phyloP scores from a whole-genome alignment of 2,797 vertebrate species.

The Acanthurus tractus region DNA sequence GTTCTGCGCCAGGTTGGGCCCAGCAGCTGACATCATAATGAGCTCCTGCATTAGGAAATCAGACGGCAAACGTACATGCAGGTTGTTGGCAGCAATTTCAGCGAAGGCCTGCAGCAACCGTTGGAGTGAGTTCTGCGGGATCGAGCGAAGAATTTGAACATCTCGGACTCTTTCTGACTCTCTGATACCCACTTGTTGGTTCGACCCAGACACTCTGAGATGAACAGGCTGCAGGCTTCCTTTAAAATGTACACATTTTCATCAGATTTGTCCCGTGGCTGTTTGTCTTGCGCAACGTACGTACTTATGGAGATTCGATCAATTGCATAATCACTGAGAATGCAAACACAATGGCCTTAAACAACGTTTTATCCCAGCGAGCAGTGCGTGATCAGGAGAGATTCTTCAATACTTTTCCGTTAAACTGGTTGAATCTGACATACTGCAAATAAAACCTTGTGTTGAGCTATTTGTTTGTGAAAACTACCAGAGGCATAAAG shows the following conservation, averaged over 20 bases:
- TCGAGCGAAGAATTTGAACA: neutral
- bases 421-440: neutral
- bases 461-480: neutral
- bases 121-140: neutral
- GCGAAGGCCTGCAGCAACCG: neutral
- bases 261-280: neutral
- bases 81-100: neutral
- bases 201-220: neutral
- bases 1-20: neutral
- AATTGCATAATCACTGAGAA: neutral
- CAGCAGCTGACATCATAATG: conserved; percentile 6
- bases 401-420: neutral
- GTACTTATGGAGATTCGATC: neutral
- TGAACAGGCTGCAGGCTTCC: neutral
- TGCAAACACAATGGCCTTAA: too few relatives aligned
- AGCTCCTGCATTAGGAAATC: neutral
- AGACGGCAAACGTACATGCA: neutral
- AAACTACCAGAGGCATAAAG: neutral
- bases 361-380: neutral
- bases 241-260: neutral
- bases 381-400: neutral
- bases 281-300: neutral
- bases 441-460: neutral
- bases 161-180: neutral
- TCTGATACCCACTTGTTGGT: too few relatives aligned